Percentiles rank a stretch among this genome's conserved stretches.
Evolutionary conservation across 2,888 invertebrate genomes (phyloP).

Genomic region (Apamea sordens): DNA sequence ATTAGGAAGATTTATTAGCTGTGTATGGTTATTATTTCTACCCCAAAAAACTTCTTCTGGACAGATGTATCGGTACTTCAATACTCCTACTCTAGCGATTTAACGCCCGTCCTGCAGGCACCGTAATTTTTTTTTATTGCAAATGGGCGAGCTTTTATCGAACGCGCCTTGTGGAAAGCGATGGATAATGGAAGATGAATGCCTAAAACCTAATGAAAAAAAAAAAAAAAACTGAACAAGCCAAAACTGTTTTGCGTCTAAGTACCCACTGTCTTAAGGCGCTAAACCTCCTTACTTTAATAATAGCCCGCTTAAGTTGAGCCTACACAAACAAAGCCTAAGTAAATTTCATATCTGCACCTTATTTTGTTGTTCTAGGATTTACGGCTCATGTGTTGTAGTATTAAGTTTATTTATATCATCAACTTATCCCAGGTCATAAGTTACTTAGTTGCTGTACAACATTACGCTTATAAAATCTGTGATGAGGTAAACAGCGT

Average conservation of each 20-base stretch:
- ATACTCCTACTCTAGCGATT: not conserved
- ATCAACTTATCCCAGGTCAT: constrained; percentile 43
- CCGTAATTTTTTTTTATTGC: too few species aligned
- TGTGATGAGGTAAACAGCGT: constrained; percentile 45
- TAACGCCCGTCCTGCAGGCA: not conserved
- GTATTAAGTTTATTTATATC: constrained; percentile 55
- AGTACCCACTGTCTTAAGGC: constrained; percentile 33
- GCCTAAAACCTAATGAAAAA: not conserved
- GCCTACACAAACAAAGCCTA: constrained; percentile 72
- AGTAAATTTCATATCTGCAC: constrained; percentile 74
- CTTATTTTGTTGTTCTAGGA: constrained; percentile 73
- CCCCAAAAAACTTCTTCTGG: too few species aligned
- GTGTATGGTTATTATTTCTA: not conserved
- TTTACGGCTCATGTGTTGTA: constrained; percentile 56
- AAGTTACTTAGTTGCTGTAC: constrained; percentile 24
- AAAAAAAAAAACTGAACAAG: not conserved
- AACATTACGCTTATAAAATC: constrained; percentile 32
- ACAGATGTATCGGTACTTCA: not conserved
- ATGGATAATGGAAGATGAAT: not conserved
- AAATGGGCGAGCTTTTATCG: too few species aligned
- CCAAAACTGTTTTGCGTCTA: not conserved
- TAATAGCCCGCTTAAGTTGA: constrained; percentile 52
- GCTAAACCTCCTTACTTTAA: constrained; percentile 61
- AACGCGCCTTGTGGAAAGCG: not conserved
- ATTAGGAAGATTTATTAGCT: not conserved